Base-by-base conservation (phyloP, 2,797 vertebrate genomes). In the Chloroceryle inda region DNA sequence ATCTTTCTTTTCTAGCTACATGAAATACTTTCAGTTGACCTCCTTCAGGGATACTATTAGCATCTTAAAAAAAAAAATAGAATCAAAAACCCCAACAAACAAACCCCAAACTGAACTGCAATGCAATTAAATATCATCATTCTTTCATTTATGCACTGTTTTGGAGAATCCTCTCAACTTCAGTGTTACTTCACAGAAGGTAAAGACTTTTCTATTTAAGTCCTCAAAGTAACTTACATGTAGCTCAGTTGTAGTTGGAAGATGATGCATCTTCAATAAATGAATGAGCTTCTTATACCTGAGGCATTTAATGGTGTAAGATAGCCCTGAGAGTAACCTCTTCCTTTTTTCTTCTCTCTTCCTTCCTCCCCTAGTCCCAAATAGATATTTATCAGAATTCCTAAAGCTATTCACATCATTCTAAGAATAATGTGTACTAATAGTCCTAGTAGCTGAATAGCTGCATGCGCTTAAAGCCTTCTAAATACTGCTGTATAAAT, bases 1-100 rank as follows among this genome's bases (percentile, higher is more conserved):
- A 13, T 83, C 47, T 85, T 89, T 89, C 13, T 94, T 20, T 85
- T 78, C 49, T 89, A 91, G 88, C 83, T 89, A 33, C 26, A 26
- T 77, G 64, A 85, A 95, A 55, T 80, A 58, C 19, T 83, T 87
- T 81, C 64, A 74, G 16, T 74, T 75, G 56, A 49, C 58, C 10
- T 91, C 33, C 24, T 88, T 50, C 82, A 89, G 44, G 19, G 37
- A 42, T 91, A 56, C 37, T 74, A 3, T 67, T 89, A 69, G 38
- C 35, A 35, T 78, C 61, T 66, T 5, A 26, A 76, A 88, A 71
- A 26, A 42, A 40, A 38, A 38, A 40, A 40, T 15, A 40, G 14
- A 29, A 18, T 3, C 7, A 31, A 63, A 53, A 73, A 72, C 53
- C 31, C 27, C 27, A 40, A 26, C 27, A 76, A 50, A 53, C 40